Base-by-base conservation (phyloP, 2,888 invertebrate genomes). In the Perithous albicinctus region DNA sequence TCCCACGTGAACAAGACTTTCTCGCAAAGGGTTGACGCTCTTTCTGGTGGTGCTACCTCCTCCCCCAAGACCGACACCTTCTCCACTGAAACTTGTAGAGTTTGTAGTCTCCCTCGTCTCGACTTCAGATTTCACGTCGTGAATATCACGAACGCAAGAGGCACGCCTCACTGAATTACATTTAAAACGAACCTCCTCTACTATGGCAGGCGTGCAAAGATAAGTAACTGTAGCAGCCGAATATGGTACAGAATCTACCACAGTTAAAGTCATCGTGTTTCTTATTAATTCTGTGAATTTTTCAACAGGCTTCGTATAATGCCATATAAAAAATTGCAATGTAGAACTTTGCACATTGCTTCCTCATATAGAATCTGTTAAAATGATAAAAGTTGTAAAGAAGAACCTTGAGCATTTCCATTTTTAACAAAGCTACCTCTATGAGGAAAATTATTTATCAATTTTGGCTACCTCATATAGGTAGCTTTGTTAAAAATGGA, bases 151-250 rank as follows among this genome's bases (percentile, higher is more conserved):
- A 38, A 18, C 35, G 61, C 20, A 26, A 32, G 32, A 32, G n/a
- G 35, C 70, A 66, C 41, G 56, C 63, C 54, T 54, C 26, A 20
- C 70, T 63, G 38, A 72, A 76, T 76, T 70, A 59, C 56, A 80
- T 70, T 64, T 70, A 64, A 59, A 72, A 41, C 63, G 18, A 35
- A 59, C 8, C 59, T 67, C 35, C 12, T 23, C n/a, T 7, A 29
- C 38, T 23, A 8, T 46, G 41, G 8, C 32, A 20, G 32, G 56
- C 26, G 46, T 41, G 48, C 43, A 75, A 72, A 54, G 66, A 41
- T 80, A 80, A 80, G 76, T 76, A 80, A 80, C 80, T 80, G 76
- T 75, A 51, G 18, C 15, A 64, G 72, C 54, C 66, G 66, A 76
- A 80, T 76, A 76, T 43, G 32, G 20, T 12, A 23, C 12, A n/a